phyloP scores from a whole-genome alignment of 2,113 vertebrate genomes.

The Anguilla japonica region DNA sequence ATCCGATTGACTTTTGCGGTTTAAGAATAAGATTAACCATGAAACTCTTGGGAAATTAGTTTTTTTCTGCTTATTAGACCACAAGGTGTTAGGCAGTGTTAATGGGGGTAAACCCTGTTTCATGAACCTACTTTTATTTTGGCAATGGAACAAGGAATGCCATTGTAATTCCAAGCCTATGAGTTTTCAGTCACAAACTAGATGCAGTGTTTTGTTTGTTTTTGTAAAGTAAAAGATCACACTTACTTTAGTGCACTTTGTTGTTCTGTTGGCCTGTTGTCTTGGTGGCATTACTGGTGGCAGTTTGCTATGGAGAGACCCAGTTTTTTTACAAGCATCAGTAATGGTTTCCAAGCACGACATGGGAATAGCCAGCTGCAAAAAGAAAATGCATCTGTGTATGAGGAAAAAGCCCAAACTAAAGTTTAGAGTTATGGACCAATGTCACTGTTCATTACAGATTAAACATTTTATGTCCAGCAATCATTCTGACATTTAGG shows the following conservation, averaged over 20 bases:
- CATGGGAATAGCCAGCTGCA: neutral
- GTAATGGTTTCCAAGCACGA: neutral
- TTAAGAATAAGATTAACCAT: slow-evolving; percentile 17
- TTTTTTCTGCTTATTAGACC: neutral
- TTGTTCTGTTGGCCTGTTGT: slow-evolving; percentile 2
- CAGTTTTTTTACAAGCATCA: neutral
- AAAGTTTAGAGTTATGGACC: neutral
- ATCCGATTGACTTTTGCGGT: slow-evolving; percentile 36
- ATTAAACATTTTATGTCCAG: neutral
- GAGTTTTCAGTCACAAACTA: slow-evolving; percentile 31
- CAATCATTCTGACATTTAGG: neutral
- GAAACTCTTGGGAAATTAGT: neutral
- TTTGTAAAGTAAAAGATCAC: slow-evolving; percentile 26
- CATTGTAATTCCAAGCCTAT: slow-evolving; percentile 54
- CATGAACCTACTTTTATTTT: neutral
- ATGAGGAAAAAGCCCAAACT: neutral
- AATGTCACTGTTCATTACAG: neutral
- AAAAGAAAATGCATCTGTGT: neutral
- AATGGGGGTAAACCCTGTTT: neutral
- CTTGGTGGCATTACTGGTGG: neutral
- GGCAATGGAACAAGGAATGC: slow-evolving; percentile 25
- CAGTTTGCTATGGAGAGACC: neutral
- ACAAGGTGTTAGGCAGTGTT: neutral
- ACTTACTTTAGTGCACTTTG: neutral
- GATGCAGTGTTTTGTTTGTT: slow-evolving; percentile 16